phyloP scores from a whole-genome alignment of 2,888 invertebrate genomes.

The Metalampra italica region DNA sequence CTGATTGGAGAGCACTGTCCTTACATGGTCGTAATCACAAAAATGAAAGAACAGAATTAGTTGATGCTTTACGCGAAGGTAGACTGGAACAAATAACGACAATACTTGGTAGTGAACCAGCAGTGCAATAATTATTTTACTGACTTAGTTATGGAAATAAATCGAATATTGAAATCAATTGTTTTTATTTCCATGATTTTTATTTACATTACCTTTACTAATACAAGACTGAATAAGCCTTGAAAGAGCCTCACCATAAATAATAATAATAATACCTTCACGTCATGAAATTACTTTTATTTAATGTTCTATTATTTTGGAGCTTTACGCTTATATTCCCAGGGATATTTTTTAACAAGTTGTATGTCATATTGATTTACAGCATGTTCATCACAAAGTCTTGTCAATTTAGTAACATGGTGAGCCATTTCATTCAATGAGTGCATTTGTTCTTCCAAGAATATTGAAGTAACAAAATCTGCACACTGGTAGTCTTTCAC shows the following conservation, averaged over 20 bases:
- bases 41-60: slow-evolving; percentile 34
- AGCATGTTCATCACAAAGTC: slow-evolving; percentile 26
- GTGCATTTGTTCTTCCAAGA: slow-evolving; percentile 35
- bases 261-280: too few relatives aligned
- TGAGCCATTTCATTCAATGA: slow-evolving; percentile 36
- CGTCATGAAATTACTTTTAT: too few relatives aligned
- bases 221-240: too few relatives aligned
- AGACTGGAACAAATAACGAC: slow-evolving; percentile 34
- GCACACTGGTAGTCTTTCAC: slow-evolving; percentile 38
- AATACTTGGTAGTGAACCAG: slow-evolving; percentile 32
- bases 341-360: slow-evolving; percentile 22
- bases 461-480: slow-evolving; percentile 37
- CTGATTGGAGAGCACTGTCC: slow-evolving; percentile 48
- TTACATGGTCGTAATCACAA: slow-evolving; percentile 33
- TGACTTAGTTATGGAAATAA: not conserved
- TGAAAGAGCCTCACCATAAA: too few relatives aligned
- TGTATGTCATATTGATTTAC: slow-evolving; percentile 35
- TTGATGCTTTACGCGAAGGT: slow-evolving; percentile 39
- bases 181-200: too few relatives aligned
- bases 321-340: slow-evolving; percentile 4
- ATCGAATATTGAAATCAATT: not conserved
- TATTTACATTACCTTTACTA: too few relatives aligned
- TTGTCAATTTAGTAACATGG: slow-evolving; percentile 29
- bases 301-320: not conserved
- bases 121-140: slow-evolving; percentile 10